Base-by-base conservation (phyloP, 2,888 invertebrate species). In the Morpho deidamia region DNA sequence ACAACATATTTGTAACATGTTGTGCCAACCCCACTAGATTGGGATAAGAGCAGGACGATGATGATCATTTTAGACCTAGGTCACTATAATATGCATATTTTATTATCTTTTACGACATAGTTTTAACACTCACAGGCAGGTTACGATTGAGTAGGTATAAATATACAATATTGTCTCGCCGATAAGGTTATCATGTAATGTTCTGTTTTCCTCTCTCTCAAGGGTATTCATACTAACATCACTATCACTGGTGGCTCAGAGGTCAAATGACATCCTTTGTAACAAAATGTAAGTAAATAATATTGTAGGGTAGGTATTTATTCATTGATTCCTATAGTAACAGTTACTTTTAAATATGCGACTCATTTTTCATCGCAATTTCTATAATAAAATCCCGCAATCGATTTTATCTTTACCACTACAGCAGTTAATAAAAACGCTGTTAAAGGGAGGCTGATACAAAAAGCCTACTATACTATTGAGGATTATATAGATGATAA, bases 151-250 rank as follows among this genome's bases (percentile, higher is more conserved):
- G 49, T 42, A n/a, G 11, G 49, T 34, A 32, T n/a, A 44, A 38
- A 11, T 44, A 44, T 44, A 50, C 43, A 50, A 43, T 11, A 38
- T 43, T 38, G 50, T 38, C 37, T 44, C 43, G 32, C 37, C 12
- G 50, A 50, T 50, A 50, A 50, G 32, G 44, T 23, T 49, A 50
- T 50, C 50, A 50, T 50, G 49, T 49, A 49, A 44, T 44, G 43
- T 50, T 43, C 43, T 50, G 49, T 50, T 50, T 50, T 50, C 50
- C 50, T 50, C 50, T 50, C 50, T 8, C 43, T 38, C 50, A 50
- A 50, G 50, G 50, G 44, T 50, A 50, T 50, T 37, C 50, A 37
- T 50, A 50, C 50, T 37, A 37, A 10, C 43, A 14, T 50, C 44
- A 44, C 50, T 50, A 50, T 50, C 50, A 44, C 43, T 44, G 37